A percentile compares a stretch with the other conserved stretches of the same genome.
Conservation (phyloP, 2,113 vertebrate genomes). For the Nematolebias whitei region DNA sequence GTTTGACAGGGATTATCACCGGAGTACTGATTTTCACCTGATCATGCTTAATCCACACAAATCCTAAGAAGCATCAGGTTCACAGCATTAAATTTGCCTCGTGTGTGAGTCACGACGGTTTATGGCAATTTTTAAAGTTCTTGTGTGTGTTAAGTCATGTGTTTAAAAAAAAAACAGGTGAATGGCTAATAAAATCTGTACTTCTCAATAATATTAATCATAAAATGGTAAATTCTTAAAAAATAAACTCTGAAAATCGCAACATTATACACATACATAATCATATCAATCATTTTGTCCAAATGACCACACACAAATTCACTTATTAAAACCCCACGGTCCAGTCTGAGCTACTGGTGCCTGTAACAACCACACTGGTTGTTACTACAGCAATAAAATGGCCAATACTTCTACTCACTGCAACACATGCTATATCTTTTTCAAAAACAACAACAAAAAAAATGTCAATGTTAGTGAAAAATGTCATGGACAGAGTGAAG, state of each 20-base stretch:
- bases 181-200: neutral
- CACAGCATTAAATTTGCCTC: too few species aligned
- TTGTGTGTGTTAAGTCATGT: conserved; percentile 2
- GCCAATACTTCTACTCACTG: conserved; percentile 65
- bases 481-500: neutral
- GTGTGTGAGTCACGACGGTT: too few species aligned
- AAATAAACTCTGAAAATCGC: conserved; percentile 31
- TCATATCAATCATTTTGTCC: too few species aligned
- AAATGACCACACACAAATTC: conserved; percentile 10
- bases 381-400: conserved; percentile 59
- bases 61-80: too few species aligned
- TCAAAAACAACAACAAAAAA: conserved; percentile 1
- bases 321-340: conserved; percentile 35
- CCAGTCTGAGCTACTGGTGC: conserved; percentile 47
- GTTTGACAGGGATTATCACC: too few species aligned
- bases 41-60: too few species aligned
- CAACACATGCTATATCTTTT: conserved; percentile 23
- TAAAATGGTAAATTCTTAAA: too few species aligned
- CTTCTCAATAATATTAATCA: conserved; percentile 37
- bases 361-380: conserved; percentile 46
- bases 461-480: conserved; percentile 30
- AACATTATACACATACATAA: too few species aligned
- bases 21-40: too few species aligned
- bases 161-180: conserved; percentile 1
- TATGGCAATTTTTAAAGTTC: too few species aligned